phyloP scores from a whole-genome alignment of 1,140 invertebrate species.

The Drosophila serrata region DNA sequence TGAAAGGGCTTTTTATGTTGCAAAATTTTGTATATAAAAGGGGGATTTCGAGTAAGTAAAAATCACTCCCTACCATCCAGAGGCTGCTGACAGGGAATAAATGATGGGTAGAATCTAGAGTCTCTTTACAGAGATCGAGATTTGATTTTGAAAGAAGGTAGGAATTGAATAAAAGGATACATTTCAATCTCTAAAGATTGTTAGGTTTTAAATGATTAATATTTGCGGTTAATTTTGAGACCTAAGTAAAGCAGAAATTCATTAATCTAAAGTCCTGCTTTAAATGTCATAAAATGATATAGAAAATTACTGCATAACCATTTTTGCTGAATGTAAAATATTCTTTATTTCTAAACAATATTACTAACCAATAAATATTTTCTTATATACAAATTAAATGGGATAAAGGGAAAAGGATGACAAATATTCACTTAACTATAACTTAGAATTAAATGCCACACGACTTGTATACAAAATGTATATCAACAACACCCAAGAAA shows the following conservation, averaged over 20 bases:
- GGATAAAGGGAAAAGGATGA: neutral
- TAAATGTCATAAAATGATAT: neutral
- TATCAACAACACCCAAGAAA: neutral
- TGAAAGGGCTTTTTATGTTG: slow-evolving; percentile 8
- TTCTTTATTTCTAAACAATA: neutral
- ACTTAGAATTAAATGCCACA: neutral
- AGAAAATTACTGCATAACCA: neutral
- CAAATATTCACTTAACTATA: neutral
- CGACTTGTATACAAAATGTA: neutral
- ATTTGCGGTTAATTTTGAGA: neutral
- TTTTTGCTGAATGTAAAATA: neutral
- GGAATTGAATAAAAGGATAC: too few species aligned
- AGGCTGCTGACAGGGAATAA: neutral
- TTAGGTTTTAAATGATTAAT: neutral
- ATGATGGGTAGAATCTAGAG: neutral
- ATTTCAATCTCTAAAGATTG: neutral
- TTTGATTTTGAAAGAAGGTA: neutral
- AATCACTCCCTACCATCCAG: neutral
- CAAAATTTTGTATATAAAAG: neutral
- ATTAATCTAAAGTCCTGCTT: neutral
- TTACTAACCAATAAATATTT: neutral
- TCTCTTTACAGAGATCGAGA: neutral
- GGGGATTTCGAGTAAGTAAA: neutral
- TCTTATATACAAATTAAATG: neutral
- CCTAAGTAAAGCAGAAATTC: neutral